Evolutionary conservation across 2,113 vertebrate genomes (phyloP).

Genomic region (Onychostoma macrolepis): DNA sequence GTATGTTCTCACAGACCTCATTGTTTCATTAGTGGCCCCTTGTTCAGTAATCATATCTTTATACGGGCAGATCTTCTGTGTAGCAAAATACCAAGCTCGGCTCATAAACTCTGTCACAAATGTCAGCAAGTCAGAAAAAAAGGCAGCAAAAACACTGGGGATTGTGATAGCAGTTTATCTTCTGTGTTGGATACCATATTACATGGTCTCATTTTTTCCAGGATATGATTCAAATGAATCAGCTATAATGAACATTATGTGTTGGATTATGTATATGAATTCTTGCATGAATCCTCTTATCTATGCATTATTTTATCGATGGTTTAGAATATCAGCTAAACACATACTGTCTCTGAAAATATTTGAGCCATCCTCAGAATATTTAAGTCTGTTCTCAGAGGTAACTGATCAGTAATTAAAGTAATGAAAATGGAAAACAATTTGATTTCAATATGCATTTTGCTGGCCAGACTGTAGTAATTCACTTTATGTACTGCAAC

Average conservation of each 20-base stretch:
- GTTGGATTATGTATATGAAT: constrained; percentile 24
- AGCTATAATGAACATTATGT: not conserved
- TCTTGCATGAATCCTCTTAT: constrained; percentile 21
- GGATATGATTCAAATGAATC: constrained; percentile 12
- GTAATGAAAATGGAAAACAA: no score
- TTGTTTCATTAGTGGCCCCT: constrained; percentile 18
- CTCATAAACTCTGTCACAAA: constrained; percentile 23
- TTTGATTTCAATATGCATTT: not conserved
- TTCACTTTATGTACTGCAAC: not conserved
- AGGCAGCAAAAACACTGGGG: constrained; percentile 22
- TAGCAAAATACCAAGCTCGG: constrained; percentile 22
- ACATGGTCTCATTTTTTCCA: not conserved
- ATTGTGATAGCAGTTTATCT: constrained; percentile 28
- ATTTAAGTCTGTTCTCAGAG: not conserved
- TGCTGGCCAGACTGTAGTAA: not conserved
- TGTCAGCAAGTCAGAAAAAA: constrained; percentile 26
- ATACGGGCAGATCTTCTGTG: constrained; percentile 16
- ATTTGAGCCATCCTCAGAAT: not conserved
- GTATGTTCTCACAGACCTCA: constrained; percentile 26
- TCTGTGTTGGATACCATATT: constrained; percentile 23
- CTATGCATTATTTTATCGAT: constrained; percentile 64
- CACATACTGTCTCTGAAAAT: constrained; percentile 66
- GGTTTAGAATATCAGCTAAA: constrained; percentile 67
- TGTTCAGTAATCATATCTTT: constrained; percentile 26
- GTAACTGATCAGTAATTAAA: not conserved